phyloP scores from a whole-genome alignment of 2,888 invertebrate species.

The Erynnis tages region DNA sequence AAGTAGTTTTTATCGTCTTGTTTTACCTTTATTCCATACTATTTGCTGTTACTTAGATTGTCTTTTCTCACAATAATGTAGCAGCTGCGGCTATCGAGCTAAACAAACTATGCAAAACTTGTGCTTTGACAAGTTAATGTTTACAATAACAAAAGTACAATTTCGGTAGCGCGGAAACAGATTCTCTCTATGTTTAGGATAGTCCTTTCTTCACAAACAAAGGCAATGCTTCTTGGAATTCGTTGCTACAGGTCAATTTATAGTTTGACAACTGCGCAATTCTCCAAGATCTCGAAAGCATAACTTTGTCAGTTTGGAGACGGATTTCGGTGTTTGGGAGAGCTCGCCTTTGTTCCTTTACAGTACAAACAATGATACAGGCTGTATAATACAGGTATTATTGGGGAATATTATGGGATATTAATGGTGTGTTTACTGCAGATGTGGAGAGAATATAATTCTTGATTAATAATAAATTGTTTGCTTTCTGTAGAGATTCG shows the following conservation, averaged over 20 bases:
- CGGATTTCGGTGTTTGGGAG: not conserved
- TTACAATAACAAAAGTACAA: constrained; percentile 3
- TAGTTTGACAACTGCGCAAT: constrained; percentile 16
- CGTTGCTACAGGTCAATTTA: constrained; percentile 12
- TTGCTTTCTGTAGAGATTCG: too few species aligned
- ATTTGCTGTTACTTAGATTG: too few species aligned
- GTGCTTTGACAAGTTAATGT: not conserved
- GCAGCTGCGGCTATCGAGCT: not conserved
- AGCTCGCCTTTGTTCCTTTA: constrained; percentile 8
- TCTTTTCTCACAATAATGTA: too few species aligned
- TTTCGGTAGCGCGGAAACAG: constrained; percentile 7
- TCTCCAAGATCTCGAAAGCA: constrained; percentile 3
- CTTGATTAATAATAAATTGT: too few species aligned
- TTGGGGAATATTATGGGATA: too few species aligned
- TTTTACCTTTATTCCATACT: too few species aligned
- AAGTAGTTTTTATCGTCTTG: too few species aligned
- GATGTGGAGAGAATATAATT: too few species aligned
- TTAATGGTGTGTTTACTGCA: too few species aligned
- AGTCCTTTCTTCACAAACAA: not conserved
- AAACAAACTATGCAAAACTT: constrained; percentile 5
- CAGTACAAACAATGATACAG: too few species aligned
- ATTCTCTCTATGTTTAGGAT: constrained; percentile 8
- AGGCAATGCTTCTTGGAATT: too few species aligned
- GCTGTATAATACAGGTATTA: too few species aligned
- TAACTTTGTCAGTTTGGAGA: constrained; percentile 12